These are phyloP conservation scores for Colaptes auratus DNA, from an alignment of 2,113 vertebrate species.

Conservation along the genomic window DNA sequence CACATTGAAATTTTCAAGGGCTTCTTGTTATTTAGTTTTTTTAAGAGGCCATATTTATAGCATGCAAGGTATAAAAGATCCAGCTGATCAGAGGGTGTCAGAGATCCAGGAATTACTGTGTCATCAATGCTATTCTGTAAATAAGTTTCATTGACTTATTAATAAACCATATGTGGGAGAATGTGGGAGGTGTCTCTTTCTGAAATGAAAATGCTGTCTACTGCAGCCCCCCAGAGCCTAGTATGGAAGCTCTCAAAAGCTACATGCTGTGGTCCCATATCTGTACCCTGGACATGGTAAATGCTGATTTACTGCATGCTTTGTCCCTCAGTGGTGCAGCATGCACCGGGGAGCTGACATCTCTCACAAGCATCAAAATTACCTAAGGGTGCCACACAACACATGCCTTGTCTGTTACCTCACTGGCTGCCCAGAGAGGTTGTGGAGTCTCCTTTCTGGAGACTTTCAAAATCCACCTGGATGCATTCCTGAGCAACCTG, in stretches of 20 bases:
- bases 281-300: not conserved
- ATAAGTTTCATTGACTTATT: constrained; percentile 15
- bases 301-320: not conserved
- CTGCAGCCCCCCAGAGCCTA: not conserved
- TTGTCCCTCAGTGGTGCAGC: not conserved
- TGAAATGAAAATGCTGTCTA: not conserved
- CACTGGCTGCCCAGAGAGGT: accelerated
- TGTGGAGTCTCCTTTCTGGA: too few species aligned
- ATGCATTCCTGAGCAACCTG: too few species aligned
- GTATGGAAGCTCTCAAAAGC: not conserved
- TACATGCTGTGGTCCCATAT: accelerated
- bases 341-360: not conserved
- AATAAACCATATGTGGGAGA: constrained; percentile 1
- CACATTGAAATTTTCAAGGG: not conserved
- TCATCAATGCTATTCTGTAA: not conserved
- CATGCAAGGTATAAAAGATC: not conserved
- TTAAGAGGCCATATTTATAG: constrained; percentile 2
- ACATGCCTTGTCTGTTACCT: not conserved
- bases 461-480: too few species aligned
- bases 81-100: not conserved
- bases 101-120: not conserved
- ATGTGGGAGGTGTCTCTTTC: constrained; percentile 16
- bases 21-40: not conserved
- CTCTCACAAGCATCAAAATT: not conserved
- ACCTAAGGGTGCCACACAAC: not conserved